phyloP scores from a whole-genome alignment of 2,113 vertebrate species.

The Oreochromis tanganicae region DNA sequence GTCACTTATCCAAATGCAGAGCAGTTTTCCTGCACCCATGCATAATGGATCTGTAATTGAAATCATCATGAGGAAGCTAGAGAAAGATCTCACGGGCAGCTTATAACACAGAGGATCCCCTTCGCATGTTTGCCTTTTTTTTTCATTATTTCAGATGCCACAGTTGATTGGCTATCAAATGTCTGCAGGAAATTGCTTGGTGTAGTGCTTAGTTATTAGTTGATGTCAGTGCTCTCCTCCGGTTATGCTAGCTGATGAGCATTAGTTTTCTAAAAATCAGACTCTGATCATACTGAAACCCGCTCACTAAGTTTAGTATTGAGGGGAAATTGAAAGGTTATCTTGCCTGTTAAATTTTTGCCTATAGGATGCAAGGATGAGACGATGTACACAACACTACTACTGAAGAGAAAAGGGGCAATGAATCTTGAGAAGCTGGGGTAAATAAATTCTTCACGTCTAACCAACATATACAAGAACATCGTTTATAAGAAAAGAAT shows the following conservation, averaged over 20 bases:
- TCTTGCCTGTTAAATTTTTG: neutral
- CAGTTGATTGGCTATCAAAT: neutral
- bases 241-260: neutral
- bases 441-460: slow-evolving; percentile 1
- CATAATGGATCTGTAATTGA: neutral
- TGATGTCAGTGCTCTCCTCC: neutral
- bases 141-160: neutral
- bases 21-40: neutral
- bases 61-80: neutral
- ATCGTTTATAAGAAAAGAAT: neutral
- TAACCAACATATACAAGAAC: slow-evolving; percentile 8
- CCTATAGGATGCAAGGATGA: neutral
- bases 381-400: neutral
- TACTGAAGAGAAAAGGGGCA: slow-evolving; percentile 8
- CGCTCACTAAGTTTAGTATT: slow-evolving; percentile 20
- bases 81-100: neutral
- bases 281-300: neutral
- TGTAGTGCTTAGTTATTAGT: neutral
- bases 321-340: neutral
- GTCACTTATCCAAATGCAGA: slow-evolving; percentile 23
- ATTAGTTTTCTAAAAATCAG: neutral
- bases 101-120: neutral
- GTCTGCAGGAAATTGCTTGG: neutral
- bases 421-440: neutral
- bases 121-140: neutral